phyloP scores from a whole-genome alignment of 1,140 invertebrate species.

The Mya arenaria region DNA sequence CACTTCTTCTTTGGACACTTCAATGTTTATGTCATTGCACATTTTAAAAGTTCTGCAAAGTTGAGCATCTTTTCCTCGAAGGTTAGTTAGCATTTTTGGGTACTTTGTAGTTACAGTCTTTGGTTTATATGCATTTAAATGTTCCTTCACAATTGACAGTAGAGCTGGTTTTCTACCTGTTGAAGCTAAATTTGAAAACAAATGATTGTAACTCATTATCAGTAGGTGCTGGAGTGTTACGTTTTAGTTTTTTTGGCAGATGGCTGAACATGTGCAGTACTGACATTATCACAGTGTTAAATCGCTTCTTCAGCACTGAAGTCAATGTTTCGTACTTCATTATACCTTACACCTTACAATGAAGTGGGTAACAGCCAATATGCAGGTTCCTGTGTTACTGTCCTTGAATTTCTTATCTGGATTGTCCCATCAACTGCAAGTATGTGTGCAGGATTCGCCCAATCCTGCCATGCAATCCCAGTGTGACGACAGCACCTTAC shows the following conservation, averaged over 20 bases:
- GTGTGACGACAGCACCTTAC: slow-evolving; percentile 52
- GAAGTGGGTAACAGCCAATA: slow-evolving; percentile 56
- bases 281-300: slow-evolving; percentile 4
- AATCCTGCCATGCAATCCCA: slow-evolving; percentile 67
- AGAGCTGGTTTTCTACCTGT: neutral
- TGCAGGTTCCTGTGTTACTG: slow-evolving; percentile 57
- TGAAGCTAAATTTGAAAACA: neutral
- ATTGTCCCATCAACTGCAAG: slow-evolving; percentile 58
- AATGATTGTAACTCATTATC: neutral
- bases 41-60: no score
- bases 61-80: neutral
- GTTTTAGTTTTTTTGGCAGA: neutral
- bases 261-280: neutral
- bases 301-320: slow-evolving; percentile 47
- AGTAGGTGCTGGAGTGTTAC: neutral
- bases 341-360: slow-evolving; percentile 41
- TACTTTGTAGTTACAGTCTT: neutral
- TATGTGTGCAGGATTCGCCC: slow-evolving; percentile 65
- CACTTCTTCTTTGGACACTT: no score
- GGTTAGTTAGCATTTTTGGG: neutral
- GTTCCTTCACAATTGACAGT: neutral
- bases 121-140: neutral
- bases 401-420: slow-evolving; percentile 38
- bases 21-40: no score
- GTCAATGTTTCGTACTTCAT: slow-evolving; percentile 47